Evolutionary conservation across 1,140 invertebrate species (phyloP).

Genomic region (Atopsyche davidsoni): DNA sequence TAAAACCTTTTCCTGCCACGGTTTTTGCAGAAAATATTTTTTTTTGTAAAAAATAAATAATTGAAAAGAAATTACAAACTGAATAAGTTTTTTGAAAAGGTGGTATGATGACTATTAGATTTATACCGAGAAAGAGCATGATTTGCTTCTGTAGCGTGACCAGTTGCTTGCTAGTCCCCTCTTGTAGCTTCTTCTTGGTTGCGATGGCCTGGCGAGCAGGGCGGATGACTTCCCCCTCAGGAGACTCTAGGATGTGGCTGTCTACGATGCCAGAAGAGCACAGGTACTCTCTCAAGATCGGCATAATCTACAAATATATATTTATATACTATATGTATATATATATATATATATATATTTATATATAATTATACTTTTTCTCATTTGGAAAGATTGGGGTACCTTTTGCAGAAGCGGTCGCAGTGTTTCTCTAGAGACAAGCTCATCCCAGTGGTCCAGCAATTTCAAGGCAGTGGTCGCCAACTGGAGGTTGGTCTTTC

Average conservation of each 20-base stretch:
- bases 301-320: conserved; percentile 19
- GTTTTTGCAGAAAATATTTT: too few species aligned
- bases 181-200: conserved; percentile 6
- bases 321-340: too few species aligned
- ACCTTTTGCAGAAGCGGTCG: conserved; percentile 14
- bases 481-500: conserved; percentile 21
- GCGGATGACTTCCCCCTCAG: neutral
- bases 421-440: conserved; percentile 12
- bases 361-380: too few species aligned
- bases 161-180: conserved; percentile 14
- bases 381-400: conserved; percentile 1
- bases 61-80: too few species aligned
- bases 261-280: conserved; percentile 26
- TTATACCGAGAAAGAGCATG: conserved; percentile 26
- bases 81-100: too few species aligned
- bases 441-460: conserved; percentile 23
- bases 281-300: conserved; percentile 25
- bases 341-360: too few species aligned
- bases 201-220: neutral
- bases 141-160: conserved; percentile 19
- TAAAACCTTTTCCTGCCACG: too few species aligned
- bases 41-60: too few species aligned
- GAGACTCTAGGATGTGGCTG: conserved; percentile 7
- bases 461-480: conserved; percentile 15
- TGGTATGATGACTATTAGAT: too few species aligned